Evolutionary conservation across 2,113 vertebrate species (phyloP), one percentile per base, ranked within the genome.

Genomic region (Pluvianellus socialis): DNA sequence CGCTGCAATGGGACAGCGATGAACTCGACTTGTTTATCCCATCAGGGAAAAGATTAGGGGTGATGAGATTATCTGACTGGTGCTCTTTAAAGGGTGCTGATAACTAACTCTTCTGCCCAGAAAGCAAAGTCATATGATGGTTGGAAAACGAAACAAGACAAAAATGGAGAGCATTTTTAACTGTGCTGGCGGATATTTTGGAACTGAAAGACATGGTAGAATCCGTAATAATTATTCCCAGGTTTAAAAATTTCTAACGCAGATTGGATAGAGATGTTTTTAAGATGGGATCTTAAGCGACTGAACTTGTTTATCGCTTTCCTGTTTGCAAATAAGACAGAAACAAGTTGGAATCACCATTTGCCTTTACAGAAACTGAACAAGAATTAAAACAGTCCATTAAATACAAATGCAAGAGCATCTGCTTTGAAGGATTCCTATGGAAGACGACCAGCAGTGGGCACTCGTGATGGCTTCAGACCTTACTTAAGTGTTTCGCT

Each of bases 301-400:
- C 0, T 42, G 12, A 42, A 30, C 19, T 67, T 55, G 23, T 53
- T 63, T 81, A 44, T 28, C 7, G 4, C 40, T 28, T 42, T 91
- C 27, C 6, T 70, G 24, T 50, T 63, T 65, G 38, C 26, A 26
- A 1, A 0, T 5, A 22, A 30, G 42, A 56, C 5, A 75, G 81
- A 19, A 56, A 50, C 4, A 42, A 77, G 26, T 55, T 65, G 59
- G 19, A 47, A 86, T 14, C n/a, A 50, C 50, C 19, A 40, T 6
- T 10, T 26, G 22, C 9, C 15, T 27, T 42, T 40, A 63, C 9
- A 47, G 70, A 81, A 65, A 35, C 16, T 18, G 28, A 33, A 2
- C 15, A 32, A 79, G 44, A 55, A 63, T 0, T 0, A 23, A 26
- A 79, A 26, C 2, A 1, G 8, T 15, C 30, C 53, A 22, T 32